phyloP scores from a whole-genome alignment of 2,113 vertebrate genomes.

The Archilochus colubris region DNA sequence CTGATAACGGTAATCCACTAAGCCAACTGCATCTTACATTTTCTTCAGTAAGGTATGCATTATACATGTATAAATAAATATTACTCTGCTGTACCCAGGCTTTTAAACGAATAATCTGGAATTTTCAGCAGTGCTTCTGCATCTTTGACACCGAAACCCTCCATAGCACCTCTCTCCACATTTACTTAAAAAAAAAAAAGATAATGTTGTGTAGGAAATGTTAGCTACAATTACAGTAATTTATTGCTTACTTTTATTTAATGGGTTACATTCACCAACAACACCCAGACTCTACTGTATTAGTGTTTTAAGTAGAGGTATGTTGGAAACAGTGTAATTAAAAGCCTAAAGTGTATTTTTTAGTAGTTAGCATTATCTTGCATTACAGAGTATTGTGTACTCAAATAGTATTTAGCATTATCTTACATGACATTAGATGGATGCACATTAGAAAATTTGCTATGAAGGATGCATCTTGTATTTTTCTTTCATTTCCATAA shows the following conservation, averaged over 20 bases:
- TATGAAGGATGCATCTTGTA: neutral
- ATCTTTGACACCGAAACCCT: neutral
- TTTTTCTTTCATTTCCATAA: neutral
- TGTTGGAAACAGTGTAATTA: neutral
- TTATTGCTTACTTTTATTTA: neutral
- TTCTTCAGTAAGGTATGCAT: neutral
- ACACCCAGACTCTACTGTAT: neutral
- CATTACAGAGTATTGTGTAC: neutral
- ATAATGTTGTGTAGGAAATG: neutral
- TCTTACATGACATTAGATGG: neutral
- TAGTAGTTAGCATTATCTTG: neutral
- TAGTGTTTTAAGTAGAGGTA: neutral
- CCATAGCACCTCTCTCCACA: neutral
- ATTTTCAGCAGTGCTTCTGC: neutral
- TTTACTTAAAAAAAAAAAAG: neutral
- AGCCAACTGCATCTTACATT: neutral
- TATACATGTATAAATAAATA: neutral
- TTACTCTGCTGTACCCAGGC: neutral
- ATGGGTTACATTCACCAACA: neutral
- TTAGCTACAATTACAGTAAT: neutral
- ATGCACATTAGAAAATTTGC: neutral
- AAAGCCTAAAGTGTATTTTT: neutral
- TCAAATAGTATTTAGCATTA: neutral
- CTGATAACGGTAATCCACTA: neutral
- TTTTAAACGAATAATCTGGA: neutral